phyloP scores from a whole-genome alignment of 2,797 vertebrate genomes.

The Coilia nasus region DNA sequence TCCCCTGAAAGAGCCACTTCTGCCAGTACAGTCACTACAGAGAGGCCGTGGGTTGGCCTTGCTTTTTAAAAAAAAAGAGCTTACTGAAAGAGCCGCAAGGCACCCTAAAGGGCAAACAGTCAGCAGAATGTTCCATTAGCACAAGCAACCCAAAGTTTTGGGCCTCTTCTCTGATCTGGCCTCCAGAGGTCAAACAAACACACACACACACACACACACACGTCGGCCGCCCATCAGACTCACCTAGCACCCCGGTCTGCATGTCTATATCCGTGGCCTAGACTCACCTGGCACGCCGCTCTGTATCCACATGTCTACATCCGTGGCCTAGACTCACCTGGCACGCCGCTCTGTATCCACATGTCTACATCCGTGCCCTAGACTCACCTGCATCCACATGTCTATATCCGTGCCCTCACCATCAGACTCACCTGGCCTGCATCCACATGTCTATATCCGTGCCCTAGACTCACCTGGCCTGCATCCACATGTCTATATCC shows the following conservation, averaged over 20 bases:
- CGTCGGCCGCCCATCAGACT: background rate
- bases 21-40: background rate
- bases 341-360: conserved; percentile 88
- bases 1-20: background rate
- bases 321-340: conserved; percentile 75
- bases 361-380: conserved; percentile 85
- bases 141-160: background rate
- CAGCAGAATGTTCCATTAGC: background rate
- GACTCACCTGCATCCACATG: conserved; percentile 92
- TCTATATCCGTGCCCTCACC: conserved; percentile 86
- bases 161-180: background rate
- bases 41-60: background rate
- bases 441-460: no score
- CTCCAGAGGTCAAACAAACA: background rate
- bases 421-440: no score
- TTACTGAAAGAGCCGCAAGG: background rate
- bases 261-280: no score
- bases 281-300: no score
- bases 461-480: no score
- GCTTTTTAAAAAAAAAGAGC: background rate
- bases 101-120: background rate
- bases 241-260: no score
- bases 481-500: no score
- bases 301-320: no score
- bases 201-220: background rate